Conservation (phyloP, 2,797 vertebrate species). For the Remorina albescens region DNA sequence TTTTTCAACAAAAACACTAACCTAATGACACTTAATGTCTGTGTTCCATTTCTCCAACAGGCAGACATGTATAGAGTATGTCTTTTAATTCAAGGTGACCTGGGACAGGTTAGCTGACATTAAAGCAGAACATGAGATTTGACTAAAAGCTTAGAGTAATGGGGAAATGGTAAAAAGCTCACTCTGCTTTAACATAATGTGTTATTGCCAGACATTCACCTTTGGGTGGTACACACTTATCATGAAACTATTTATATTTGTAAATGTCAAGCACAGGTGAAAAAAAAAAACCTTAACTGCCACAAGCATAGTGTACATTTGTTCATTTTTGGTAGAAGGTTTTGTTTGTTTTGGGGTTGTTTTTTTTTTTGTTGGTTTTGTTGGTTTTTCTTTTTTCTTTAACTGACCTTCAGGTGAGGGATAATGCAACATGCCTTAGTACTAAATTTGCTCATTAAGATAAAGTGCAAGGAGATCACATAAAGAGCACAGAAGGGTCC, state of each 20-base stretch:
- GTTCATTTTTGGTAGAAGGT: not conserved
- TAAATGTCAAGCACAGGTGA: slow-evolving; percentile 8
- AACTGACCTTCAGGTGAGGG: not conserved
- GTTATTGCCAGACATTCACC: slow-evolving; percentile 17
- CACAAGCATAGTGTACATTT: not conserved
- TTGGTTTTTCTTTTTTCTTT: too few relatives aligned
- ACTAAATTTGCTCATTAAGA: not conserved
- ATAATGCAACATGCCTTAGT: too few relatives aligned
- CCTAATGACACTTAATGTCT: slow-evolving; percentile 15
- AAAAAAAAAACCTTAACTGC: not conserved
- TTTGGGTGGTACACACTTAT: not conserved
- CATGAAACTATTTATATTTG: slow-evolving; percentile 1
- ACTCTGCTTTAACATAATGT: slow-evolving; percentile 21
- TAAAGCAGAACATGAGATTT: slow-evolving; percentile 21
- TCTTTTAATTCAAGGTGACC: slow-evolving; percentile 36
- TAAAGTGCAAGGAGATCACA: not conserved
- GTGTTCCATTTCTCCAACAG: slow-evolving; percentile 15
- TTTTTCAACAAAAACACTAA: slow-evolving; percentile 41
- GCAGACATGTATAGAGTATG: slow-evolving; percentile 13
- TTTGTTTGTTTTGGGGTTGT: too few relatives aligned
- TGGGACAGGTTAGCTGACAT: slow-evolving; percentile 6
- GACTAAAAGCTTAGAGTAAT: slow-evolving; percentile 22
- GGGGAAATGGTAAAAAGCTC: slow-evolving; percentile 24
- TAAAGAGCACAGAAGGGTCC: too few relatives aligned
- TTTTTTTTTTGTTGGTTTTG: too few relatives aligned